A percentile compares a stretch with the other conserved stretches of the same genome.
These are phyloP conservation scores for Hartigia nigra DNA, from an alignment of 2,888 invertebrate genomes.

Conservation along the genomic window DNA sequence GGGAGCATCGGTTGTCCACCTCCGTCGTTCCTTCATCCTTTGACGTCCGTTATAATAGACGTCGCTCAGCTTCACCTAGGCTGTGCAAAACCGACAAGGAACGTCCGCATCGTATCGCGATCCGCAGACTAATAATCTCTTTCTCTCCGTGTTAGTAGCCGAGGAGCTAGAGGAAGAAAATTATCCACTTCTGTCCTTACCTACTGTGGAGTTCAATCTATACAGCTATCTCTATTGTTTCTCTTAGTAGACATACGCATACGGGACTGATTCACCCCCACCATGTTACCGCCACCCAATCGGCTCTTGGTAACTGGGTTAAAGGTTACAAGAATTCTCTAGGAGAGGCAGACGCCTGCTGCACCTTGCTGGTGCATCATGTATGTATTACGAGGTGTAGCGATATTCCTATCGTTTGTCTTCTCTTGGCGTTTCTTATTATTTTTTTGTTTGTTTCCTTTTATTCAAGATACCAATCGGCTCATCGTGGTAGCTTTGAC, in stretches of 20 bases:
- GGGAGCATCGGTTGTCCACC: background rate
- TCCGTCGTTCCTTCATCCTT: background rate
- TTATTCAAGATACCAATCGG: background rate
- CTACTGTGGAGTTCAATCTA: background rate
- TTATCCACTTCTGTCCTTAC: constrained; percentile 3
- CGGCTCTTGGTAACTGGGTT: constrained; percentile 13
- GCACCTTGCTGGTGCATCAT: background rate
- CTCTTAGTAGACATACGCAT: background rate
- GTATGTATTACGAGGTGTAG: too few relatives aligned
- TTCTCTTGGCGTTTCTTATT: background rate
- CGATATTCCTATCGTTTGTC: background rate
- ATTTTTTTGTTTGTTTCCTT: background rate
- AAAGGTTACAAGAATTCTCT: constrained; percentile 1
- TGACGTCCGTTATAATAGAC: background rate
- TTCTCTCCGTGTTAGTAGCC: background rate
- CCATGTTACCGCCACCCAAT: background rate
- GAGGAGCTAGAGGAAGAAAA: background rate
- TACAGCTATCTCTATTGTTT: background rate
- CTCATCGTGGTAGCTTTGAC: background rate
- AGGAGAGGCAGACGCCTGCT: background rate
- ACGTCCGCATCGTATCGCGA: background rate
- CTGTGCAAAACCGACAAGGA: background rate
- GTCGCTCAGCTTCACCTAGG: background rate
- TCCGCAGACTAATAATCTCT: background rate
- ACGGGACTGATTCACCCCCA: constrained; percentile 7